A percentile compares a stretch with the other conserved stretches of the same genome.
Evolutionary conservation across 2,888 invertebrate genomes (phyloP).

Genomic region (Kryphioiulus occultus): DNA sequence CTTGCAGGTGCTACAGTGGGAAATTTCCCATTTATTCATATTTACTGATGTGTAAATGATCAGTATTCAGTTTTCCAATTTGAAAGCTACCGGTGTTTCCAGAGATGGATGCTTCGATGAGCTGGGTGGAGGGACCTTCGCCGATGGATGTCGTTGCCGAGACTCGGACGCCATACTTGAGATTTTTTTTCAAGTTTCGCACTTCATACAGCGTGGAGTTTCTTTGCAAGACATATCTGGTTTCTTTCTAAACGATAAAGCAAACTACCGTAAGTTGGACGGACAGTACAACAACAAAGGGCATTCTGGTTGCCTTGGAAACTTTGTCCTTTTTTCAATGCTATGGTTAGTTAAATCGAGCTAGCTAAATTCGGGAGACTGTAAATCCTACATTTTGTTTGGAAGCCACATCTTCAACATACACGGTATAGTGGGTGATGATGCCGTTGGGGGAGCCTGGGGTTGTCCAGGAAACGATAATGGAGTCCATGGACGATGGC

Average conservation of each 20-base stretch:
- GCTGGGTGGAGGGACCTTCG: constrained; percentile 41
- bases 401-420: constrained; percentile 45
- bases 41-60: background rate
- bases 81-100: background rate
- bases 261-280: background rate
- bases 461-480: constrained; percentile 43
- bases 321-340: background rate
- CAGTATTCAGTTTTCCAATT: background rate
- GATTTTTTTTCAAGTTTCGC: background rate
- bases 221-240: constrained; percentile 31
- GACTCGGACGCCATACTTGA: constrained; percentile 37
- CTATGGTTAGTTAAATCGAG: background rate
- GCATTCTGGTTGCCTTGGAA: background rate
- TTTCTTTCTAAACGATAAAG: constrained; percentile 43
- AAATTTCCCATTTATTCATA: background rate
- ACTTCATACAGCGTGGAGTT: constrained; percentile 43
- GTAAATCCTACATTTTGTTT: constrained; percentile 26
- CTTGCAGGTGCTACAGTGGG: constrained; percentile 41
- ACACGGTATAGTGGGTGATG: constrained; percentile 50
- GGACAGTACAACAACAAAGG: background rate
- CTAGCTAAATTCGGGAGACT: constrained; percentile 4
- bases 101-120: background rate
- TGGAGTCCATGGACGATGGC: constrained; percentile 43
- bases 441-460: constrained; percentile 46
- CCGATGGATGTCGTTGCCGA: constrained; percentile 48